A percentile compares a stretch with the other conserved stretches of the same genome.
These are phyloP conservation scores for Volucella zonaria DNA, from an alignment of 2,888 invertebrate species.

Conservation along the genomic window DNA sequence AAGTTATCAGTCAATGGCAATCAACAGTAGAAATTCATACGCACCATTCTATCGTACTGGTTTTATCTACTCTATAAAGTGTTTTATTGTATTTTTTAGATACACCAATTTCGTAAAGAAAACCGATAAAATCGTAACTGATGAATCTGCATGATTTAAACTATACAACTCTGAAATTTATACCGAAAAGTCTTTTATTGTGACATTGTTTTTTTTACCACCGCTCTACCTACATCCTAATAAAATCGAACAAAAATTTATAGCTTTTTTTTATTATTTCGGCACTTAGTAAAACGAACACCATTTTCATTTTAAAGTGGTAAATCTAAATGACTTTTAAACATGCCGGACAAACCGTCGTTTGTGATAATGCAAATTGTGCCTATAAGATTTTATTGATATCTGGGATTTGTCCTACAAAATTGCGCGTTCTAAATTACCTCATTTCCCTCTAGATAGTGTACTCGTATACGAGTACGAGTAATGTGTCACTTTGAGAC, in stretches of 20 bases:
- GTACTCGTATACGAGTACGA: no score
- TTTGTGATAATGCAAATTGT: background rate
- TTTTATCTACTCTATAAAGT: no score
- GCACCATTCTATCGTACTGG: no score
- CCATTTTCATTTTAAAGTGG: background rate
- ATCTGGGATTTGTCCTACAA: constrained; percentile 7
- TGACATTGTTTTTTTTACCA: background rate
- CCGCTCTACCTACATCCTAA: background rate
- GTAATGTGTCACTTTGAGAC: background rate
- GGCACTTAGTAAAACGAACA: constrained; percentile 7
- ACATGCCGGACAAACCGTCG: background rate
- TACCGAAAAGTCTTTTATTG: background rate
- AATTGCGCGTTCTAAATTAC: constrained; percentile 11
- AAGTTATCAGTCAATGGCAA: no score
- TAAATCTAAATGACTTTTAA: constrained; percentile 2
- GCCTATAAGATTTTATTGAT: background rate
- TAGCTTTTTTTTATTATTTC: constrained; percentile 13
- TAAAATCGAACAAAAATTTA: constrained; percentile 1
- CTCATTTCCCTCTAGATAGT: constrained; percentile 17
- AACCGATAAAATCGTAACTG: no score
- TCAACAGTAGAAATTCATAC: no score
- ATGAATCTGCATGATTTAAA: no score
- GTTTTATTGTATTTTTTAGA: no score
- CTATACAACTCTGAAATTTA: no score
- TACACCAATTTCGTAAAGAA: no score